A percentile compares a stretch with the other conserved stretches of the same genome.
Conservation (phyloP, 23 tunicate genomes). For the Ciona savignyi region DNA sequence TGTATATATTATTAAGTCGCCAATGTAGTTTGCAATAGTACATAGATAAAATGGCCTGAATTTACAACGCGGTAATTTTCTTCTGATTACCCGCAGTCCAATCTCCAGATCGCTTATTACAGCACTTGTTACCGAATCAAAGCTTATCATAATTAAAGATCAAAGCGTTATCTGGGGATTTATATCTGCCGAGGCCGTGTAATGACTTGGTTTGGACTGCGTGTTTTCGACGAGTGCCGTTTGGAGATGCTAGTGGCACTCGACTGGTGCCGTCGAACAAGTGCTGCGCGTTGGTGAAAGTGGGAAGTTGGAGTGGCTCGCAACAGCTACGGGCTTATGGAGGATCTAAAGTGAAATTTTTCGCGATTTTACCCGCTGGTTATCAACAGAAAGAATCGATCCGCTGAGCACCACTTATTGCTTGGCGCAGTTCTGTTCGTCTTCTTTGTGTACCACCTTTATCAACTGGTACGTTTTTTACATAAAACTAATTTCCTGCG, state of each 20-base stretch:
- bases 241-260: not conserved
- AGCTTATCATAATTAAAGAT: not conserved
- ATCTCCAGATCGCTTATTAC: too few relatives aligned
- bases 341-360: not conserved
- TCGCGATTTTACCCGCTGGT: not conserved
- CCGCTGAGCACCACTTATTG: not conserved
- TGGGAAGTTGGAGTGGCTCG: not conserved
- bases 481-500: too few relatives aligned
- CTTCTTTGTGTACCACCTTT: not conserved
- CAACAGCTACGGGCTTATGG: not conserved
- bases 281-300: not conserved
- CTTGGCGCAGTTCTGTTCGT: not conserved
- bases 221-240: not conserved
- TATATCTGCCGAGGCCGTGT: not conserved
- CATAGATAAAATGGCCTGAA: too few relatives aligned
- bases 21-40: too few relatives aligned
- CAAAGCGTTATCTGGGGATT: not conserved
- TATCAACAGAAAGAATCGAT: conserved; percentile 1
- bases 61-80: too few relatives aligned
- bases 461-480: too few relatives aligned
- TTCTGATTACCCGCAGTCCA: too few relatives aligned
- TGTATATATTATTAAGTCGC: too few relatives aligned
- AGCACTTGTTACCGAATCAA: not conserved
- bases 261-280: not conserved
- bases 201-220: not conserved